A percentile compares a stretch with the other conserved stretches of the same genome.
These are phyloP conservation scores for Chymomyza costata DNA, from an alignment of 1,140 invertebrate species.

Conservation along the genomic window DNA sequence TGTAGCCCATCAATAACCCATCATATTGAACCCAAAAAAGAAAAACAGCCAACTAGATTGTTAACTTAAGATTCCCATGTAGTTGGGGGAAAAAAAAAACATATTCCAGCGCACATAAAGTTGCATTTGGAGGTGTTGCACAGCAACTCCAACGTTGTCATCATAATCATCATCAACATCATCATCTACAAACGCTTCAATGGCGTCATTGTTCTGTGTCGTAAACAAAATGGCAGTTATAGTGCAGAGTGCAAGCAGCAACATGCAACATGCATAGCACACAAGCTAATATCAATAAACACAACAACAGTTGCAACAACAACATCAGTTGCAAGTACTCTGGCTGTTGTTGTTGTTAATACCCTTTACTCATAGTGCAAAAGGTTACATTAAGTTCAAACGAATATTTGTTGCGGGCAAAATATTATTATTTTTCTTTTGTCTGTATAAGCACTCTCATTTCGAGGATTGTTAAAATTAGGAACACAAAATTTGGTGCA, in stretches of 20 bases:
- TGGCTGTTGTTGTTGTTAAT: not conserved
- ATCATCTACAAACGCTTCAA: too few species aligned
- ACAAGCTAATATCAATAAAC: slow-evolving; percentile 71
- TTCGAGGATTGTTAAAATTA: too few species aligned
- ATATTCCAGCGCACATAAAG: slow-evolving; percentile 46
- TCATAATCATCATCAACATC: slow-evolving; percentile 6
- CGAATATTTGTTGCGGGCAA: too few species aligned
- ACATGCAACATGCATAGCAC: slow-evolving; percentile 60
- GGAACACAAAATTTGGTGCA: too few species aligned
- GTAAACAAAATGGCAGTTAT: slow-evolving; percentile 71
- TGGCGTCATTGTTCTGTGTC: slow-evolving; percentile 35
- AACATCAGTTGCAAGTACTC: slow-evolving; percentile 21
- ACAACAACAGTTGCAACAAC: slow-evolving; percentile 45
- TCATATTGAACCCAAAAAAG: slow-evolving; percentile 5
- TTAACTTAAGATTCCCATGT: slow-evolving; percentile 18
- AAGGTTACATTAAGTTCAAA: too few species aligned
- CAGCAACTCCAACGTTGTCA: slow-evolving; percentile 13
- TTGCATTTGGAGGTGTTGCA: slow-evolving; percentile 42
- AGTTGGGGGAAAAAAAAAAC: too few species aligned
- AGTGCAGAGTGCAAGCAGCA: slow-evolving; percentile 22
- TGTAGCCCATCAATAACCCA: slow-evolving; percentile 23
- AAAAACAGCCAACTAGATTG: slow-evolving; percentile 4
- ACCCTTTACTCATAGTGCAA: too few species aligned
- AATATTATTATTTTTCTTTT: too few species aligned
- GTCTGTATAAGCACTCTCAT: too few species aligned